Conservation (phyloP, 2,797 vertebrate species). For the Lateolabrax maculatus region DNA sequence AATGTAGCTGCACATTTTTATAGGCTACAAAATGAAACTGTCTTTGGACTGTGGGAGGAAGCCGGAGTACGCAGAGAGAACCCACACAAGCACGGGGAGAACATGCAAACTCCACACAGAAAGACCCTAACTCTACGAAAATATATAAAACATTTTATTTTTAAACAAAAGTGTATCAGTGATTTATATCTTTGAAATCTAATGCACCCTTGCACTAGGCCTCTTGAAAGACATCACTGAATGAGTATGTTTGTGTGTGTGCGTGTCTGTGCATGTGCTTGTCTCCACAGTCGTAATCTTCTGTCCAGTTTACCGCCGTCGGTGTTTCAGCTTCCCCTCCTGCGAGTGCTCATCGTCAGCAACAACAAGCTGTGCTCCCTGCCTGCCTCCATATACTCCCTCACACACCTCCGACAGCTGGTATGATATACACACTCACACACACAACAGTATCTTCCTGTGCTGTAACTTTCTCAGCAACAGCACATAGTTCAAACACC, state of each 20-base stretch:
- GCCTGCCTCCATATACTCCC: constrained; percentile 87
- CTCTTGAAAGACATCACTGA: constrained; percentile 23
- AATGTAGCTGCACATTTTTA: neutral
- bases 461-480: constrained; percentile 16
- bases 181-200: neutral
- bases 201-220: neutral
- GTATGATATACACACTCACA: constrained; percentile 77
- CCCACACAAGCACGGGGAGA: too few species aligned
- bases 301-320: constrained; percentile 88
- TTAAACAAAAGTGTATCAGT: neutral
- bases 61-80: too few species aligned
- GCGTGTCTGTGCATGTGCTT: constrained; percentile 1
- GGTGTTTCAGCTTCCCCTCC: constrained; percentile 92
- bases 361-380: constrained; percentile 93
- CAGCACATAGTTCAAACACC: neutral
- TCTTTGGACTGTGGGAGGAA: too few species aligned
- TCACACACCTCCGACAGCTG: constrained; percentile 91
- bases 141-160: neutral
- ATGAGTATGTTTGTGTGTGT: constrained; percentile 35
- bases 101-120: too few species aligned
- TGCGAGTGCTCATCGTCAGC: constrained; percentile 93
- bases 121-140: neutral
- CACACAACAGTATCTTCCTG: constrained; percentile 7
- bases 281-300: constrained; percentile 90
- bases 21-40: neutral